A percentile compares a stretch with the other conserved stretches of the same genome.
Evolutionary conservation across 2,113 vertebrate genomes (phyloP).

Genomic region (Nibea albiflora): DNA sequence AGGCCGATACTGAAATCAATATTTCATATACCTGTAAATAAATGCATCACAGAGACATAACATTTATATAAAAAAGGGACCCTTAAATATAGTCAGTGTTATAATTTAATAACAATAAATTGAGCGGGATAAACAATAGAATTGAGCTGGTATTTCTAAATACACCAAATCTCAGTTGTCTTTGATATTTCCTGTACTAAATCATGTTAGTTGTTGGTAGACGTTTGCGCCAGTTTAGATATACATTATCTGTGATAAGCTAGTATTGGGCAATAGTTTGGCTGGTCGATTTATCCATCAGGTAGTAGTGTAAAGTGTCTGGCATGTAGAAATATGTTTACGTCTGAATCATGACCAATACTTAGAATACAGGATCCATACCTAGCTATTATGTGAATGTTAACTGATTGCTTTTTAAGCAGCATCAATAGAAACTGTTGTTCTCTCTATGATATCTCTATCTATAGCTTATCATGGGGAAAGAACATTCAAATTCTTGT

Average conservation of each 20-base stretch:
- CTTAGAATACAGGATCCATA: background rate
- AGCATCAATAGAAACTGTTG: background rate
- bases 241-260: background rate
- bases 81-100: background rate
- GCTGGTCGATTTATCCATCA: background rate
- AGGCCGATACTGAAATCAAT: background rate
- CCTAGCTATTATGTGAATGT: no score
- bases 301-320: background rate
- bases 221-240: background rate
- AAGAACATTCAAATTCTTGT: slow-evolving; percentile 19
- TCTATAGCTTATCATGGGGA: slow-evolving; percentile 13
- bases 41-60: background rate
- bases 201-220: background rate
- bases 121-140: background rate
- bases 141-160: background rate
- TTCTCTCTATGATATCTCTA: background rate
- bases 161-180: background rate
- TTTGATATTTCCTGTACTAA: background rate
- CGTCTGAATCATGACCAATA: background rate
- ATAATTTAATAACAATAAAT: background rate
- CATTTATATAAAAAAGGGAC: background rate
- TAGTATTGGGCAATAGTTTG: background rate
- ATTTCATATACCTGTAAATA: background rate
- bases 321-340: background rate
- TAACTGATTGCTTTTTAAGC: background rate